Conservation (phyloP, 1,140 invertebrate genomes). For the Coelopa frigida region DNA sequence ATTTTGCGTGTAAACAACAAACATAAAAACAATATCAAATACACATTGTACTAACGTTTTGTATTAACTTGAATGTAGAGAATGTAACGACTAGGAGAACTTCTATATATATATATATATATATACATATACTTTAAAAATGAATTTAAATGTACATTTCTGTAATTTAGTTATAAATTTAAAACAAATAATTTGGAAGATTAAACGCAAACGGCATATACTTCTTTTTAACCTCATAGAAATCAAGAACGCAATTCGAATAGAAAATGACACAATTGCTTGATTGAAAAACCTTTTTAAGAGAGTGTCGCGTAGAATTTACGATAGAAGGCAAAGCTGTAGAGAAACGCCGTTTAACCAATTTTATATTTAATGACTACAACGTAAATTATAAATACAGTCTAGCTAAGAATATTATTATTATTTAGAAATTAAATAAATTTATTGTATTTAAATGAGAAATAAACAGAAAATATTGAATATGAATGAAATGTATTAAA, state of each 20-base stretch:
- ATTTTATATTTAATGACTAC: too few relatives aligned
- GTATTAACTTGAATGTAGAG: constrained; percentile 6
- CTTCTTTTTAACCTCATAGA: too few relatives aligned
- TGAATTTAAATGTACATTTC: constrained; percentile 6
- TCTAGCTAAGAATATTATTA: too few relatives aligned
- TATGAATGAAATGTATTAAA: constrained; percentile 9
- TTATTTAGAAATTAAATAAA: constrained; percentile 8
- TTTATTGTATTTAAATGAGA: constrained; percentile 11
- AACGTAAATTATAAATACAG: too few relatives aligned
- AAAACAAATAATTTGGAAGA: constrained; percentile 5
- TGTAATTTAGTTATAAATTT: constrained; percentile 5
- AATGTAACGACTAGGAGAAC: not conserved
- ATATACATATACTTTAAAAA: not conserved
- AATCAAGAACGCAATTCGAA: too few relatives aligned
- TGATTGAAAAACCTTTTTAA: too few relatives aligned
- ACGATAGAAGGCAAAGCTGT: too few relatives aligned
- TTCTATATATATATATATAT: constrained; percentile 1
- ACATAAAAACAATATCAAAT: not conserved
- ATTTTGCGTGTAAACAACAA: not conserved
- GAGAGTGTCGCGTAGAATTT: too few relatives aligned
- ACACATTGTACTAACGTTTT: constrained; percentile 8
- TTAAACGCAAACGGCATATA: too few relatives aligned
- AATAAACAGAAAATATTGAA: constrained; percentile 10
- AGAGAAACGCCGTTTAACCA: too few relatives aligned
- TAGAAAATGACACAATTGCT: too few relatives aligned